Evolutionary conservation across 2,113 vertebrate genomes (phyloP).

Genomic region (Cryptotis parvus): DNA sequence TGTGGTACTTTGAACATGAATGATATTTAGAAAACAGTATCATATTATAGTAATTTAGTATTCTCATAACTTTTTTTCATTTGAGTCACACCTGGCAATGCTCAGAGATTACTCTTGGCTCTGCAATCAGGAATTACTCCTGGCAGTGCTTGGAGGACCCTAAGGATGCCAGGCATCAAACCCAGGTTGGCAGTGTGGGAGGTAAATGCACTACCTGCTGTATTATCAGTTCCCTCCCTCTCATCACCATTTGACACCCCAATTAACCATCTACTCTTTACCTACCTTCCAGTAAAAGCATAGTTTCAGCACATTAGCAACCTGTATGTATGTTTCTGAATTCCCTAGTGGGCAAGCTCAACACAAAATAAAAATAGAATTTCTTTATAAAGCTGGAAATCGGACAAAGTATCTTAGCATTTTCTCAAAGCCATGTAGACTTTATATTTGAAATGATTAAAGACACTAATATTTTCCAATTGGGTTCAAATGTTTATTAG

Average conservation of each 20-base stretch:
- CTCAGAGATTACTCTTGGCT: too few relatives aligned
- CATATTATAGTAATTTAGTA: background rate
- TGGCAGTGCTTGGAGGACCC: too few relatives aligned
- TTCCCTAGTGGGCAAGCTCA: background rate
- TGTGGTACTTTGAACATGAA: background rate
- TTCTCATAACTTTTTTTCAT: too few relatives aligned
- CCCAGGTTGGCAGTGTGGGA: too few relatives aligned
- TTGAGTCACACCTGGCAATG: too few relatives aligned
- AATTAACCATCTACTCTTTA: constrained; percentile 36
- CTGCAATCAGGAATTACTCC: too few relatives aligned
- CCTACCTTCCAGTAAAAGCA: background rate
- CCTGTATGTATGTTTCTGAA: constrained; percentile 2
- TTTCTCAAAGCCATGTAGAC: constrained; percentile 33
- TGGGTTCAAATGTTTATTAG: constrained; percentile 25
- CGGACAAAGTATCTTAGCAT: background rate
- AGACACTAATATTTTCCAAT: constrained; percentile 13
- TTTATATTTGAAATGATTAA: constrained; percentile 11
- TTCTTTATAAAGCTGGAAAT: background rate
- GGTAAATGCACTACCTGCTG: too few relatives aligned
- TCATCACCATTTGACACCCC: background rate
- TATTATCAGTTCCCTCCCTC: too few relatives aligned
- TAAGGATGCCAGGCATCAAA: too few relatives aligned
- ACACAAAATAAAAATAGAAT: background rate
- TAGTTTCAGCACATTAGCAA: background rate
- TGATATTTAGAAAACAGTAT: constrained; percentile 13